Evolutionary conservation across 2,113 vertebrate genomes (phyloP).

Genomic region (Atractosteus spatula): DNA sequence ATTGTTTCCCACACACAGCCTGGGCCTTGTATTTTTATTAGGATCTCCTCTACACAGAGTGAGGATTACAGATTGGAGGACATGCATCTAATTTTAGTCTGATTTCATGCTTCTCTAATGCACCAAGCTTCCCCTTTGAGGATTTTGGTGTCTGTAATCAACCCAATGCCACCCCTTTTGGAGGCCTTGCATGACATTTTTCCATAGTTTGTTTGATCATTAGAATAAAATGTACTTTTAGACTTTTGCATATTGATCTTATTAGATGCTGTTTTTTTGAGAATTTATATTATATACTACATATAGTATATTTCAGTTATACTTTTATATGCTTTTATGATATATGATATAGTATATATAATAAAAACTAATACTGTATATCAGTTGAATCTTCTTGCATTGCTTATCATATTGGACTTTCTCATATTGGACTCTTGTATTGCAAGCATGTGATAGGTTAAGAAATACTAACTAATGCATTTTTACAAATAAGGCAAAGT

Average conservation of each 20-base stretch:
- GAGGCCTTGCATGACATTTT: background rate
- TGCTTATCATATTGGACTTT: too few species aligned
- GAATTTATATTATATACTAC: too few species aligned
- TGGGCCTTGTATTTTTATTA: background rate
- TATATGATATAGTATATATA: too few species aligned
- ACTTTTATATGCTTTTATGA: too few species aligned
- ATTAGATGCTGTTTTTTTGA: too few species aligned
- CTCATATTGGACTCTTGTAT: too few species aligned
- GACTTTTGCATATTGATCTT: constrained; percentile 36
- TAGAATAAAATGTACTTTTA: constrained; percentile 31
- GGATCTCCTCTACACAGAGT: background rate
- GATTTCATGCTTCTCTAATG: constrained; percentile 37
- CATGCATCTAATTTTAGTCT: constrained; percentile 32
- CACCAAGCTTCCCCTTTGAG: constrained; percentile 38
- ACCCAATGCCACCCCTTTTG: background rate
- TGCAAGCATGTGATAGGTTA: too few species aligned
- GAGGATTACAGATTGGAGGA: background rate
- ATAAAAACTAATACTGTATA: too few species aligned
- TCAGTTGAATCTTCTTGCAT: too few species aligned
- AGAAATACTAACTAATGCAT: too few species aligned
- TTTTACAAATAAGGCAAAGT: too few species aligned
- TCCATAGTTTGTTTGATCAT: constrained; percentile 25
- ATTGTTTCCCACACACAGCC: background rate
- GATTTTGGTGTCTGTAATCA: constrained; percentile 19
- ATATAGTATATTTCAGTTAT: too few species aligned